Conservation (phyloP, 1,140 invertebrate genomes). For the Platorchestia sp. region DNA sequence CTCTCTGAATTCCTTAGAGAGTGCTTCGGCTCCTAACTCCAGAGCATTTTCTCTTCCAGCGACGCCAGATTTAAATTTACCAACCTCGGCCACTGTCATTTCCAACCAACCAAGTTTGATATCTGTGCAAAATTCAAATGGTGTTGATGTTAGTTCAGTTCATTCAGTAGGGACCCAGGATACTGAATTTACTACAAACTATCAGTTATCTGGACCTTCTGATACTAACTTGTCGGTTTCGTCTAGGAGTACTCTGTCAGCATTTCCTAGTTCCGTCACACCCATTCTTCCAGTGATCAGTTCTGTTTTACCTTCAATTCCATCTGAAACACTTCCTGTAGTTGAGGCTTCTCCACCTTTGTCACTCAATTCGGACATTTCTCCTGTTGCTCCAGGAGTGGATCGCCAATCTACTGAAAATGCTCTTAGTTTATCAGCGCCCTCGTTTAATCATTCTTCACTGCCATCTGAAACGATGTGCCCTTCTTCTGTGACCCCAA, state of each 20-base stretch:
- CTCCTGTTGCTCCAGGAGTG: neutral
- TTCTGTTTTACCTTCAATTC: neutral
- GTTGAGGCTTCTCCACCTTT: neutral
- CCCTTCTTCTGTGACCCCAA: neutral
- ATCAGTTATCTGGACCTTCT: neutral
- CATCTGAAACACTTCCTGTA: neutral
- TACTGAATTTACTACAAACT: neutral
- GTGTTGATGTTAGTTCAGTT: neutral
- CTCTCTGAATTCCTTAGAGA: neutral
- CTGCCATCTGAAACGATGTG: neutral
- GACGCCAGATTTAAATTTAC: neutral
- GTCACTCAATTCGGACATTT: neutral
- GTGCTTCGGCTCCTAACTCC: neutral
- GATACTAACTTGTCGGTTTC: neutral
- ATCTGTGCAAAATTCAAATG: neutral
- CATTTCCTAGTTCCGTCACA: neutral
- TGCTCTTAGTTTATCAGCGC: neutral
- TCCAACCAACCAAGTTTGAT: neutral
- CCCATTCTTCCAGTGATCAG: neutral
- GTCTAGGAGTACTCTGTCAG: neutral
- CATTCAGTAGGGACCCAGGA: neutral
- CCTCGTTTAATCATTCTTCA: neutral
- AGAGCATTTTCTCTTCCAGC: neutral
- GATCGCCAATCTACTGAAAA: neutral
- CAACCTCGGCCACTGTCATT: neutral